A percentile compares a stretch with the other conserved stretches of the same genome.
Conservation (phyloP, 2,113 vertebrate genomes). For the Archocentrus centrarchus region DNA sequence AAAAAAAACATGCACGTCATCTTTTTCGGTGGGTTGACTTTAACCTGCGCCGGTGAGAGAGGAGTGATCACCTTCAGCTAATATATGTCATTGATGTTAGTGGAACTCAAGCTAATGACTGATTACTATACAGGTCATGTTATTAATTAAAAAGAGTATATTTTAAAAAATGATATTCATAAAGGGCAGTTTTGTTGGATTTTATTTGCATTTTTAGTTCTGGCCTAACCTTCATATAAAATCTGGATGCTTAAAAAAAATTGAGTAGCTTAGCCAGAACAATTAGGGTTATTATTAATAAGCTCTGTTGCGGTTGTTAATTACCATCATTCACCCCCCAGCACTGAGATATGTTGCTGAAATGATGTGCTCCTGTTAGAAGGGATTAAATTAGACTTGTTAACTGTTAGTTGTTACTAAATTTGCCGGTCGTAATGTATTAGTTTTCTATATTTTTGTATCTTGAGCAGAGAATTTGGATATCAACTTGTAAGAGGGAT, state of each 20-base stretch:
- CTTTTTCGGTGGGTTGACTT: neutral
- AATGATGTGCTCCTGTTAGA: neutral
- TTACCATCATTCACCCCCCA: neutral
- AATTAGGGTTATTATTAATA: neutral
- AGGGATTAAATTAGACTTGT: neutral
- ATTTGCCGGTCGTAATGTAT: neutral
- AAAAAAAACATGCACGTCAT: neutral
- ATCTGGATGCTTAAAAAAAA: neutral
- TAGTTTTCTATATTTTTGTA: neutral
- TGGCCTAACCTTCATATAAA: neutral
- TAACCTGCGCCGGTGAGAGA: constrained; percentile 34
- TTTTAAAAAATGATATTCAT: neutral
- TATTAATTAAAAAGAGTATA: neutral
- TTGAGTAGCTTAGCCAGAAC: neutral
- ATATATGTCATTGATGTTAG: constrained; percentile 13
- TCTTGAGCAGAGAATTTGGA: neutral
- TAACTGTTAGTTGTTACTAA: neutral
- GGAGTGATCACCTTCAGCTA: constrained; percentile 47
- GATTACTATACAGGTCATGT: neutral
- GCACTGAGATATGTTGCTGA: neutral
- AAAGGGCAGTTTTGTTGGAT: neutral
- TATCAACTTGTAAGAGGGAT: constrained; percentile 32
- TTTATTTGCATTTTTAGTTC: neutral
- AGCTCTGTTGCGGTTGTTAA: neutral
- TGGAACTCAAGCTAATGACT: neutral